Conservation (phyloP, 30 jellyfish, hydroid and myxozoan species). For the Cassiopea xamachana region DNA sequence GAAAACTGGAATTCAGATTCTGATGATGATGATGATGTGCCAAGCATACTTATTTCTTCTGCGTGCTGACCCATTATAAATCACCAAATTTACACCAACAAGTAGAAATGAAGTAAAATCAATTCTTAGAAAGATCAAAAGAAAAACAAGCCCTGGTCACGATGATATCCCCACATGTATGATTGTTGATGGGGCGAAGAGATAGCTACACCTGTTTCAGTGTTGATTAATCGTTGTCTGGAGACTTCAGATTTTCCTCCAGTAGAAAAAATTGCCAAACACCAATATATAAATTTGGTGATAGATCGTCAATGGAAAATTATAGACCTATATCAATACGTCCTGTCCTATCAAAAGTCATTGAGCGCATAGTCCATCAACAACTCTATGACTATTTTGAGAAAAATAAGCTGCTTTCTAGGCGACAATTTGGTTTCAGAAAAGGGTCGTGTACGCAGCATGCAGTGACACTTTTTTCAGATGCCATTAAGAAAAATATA, state of each 20-base stretch:
- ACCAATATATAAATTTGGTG: slow-evolving; percentile 51
- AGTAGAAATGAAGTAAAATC: not conserved
- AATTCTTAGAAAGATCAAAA: not conserved
- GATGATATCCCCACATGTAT: slow-evolving; percentile 7
- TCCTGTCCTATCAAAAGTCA: slow-evolving; percentile 51
- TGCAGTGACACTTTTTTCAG: slow-evolving; percentile 53
- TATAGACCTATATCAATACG: slow-evolving; percentile 36
- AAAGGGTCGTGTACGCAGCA: slow-evolving; percentile 45
- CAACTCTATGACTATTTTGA: slow-evolving; percentile 51
- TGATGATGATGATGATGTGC: too few relatives aligned
- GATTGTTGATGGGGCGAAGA: not conserved
- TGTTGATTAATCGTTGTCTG: not conserved
- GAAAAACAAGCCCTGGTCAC: slow-evolving; percentile 11
- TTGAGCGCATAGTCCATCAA: slow-evolving; percentile 51
- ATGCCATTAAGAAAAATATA: slow-evolving; percentile 18
- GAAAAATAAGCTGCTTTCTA: slow-evolving; percentile 42
- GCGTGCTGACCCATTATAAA: too few relatives aligned
- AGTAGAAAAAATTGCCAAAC: slow-evolving; percentile 41
- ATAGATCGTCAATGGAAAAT: slow-evolving; percentile 36
- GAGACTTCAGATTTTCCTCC: slow-evolving; percentile 40
- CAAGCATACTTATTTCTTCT: too few relatives aligned
- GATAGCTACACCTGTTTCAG: not conserved
- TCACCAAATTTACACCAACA: not conserved
- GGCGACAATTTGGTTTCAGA: slow-evolving; percentile 56
- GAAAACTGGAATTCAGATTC: too few relatives aligned